phyloP scores from a whole-genome alignment of 2,113 vertebrate species.

The Pycnonotus jocosus region DNA sequence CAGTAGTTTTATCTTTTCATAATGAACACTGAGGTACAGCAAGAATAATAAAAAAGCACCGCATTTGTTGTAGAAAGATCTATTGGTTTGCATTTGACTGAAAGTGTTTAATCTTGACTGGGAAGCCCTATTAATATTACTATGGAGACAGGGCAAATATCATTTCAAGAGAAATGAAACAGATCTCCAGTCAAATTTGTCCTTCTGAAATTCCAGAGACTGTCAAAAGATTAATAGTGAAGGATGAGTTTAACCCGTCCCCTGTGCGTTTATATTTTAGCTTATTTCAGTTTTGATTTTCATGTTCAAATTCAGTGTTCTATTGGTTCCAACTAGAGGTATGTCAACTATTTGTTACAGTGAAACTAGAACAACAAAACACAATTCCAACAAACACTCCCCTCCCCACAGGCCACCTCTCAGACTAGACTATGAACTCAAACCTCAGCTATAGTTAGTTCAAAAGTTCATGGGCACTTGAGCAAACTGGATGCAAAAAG shows the following conservation, averaged over 20 bases:
- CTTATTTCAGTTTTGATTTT: background rate
- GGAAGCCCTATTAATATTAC: constrained; percentile 48
- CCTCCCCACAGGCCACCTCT: background rate
- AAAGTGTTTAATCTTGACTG: constrained; percentile 74
- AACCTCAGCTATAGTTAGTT: background rate
- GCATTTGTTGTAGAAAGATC: constrained; percentile 63
- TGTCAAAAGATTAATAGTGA: background rate
- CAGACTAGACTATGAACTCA: background rate
- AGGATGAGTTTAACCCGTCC: background rate
- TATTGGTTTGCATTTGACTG: constrained; percentile 57
- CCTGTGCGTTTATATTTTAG: background rate
- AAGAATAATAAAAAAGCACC: constrained; percentile 71
- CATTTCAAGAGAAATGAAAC: constrained; percentile 1
- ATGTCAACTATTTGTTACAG: background rate
- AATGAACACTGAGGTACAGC: constrained; percentile 66
- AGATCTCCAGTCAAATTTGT: constrained; percentile 41
- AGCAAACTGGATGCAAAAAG: background rate
- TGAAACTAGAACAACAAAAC: constrained; percentile 14
- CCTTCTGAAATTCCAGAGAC: background rate
- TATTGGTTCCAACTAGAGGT: background rate
- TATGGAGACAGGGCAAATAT: background rate
- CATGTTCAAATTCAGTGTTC: background rate
- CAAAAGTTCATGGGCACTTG: background rate
- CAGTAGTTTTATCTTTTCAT: constrained; percentile 31
- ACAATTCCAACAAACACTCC: background rate